phyloP scores from a whole-genome alignment of 2,888 invertebrate species.

The Drosophila pseudotalamancana region DNA sequence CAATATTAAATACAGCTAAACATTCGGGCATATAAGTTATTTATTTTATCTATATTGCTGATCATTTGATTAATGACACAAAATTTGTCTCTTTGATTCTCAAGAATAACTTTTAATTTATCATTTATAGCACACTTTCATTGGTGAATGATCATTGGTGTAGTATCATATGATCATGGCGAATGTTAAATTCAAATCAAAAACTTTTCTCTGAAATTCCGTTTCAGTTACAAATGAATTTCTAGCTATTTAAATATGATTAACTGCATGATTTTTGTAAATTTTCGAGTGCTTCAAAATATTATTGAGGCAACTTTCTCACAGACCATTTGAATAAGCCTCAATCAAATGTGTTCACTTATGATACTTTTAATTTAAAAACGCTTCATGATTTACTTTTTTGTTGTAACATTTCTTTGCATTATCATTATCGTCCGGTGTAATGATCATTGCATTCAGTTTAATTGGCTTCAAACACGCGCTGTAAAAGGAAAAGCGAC shows the following conservation, averaged over 20 bases:
- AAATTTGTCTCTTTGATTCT: not conserved
- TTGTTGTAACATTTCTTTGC: constrained; percentile 41
- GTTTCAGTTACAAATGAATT: constrained; percentile 1
- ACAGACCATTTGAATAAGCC: constrained; percentile 12
- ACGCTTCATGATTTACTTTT: constrained; percentile 37
- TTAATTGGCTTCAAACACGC: constrained; percentile 59
- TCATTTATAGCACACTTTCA: constrained; percentile 13
- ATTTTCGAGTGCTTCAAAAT: constrained; percentile 8
- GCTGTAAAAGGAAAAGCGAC: constrained; percentile 53
- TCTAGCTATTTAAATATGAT: constrained; percentile 28
- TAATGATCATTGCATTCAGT: constrained; percentile 39
- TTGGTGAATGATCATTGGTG: constrained; percentile 6
- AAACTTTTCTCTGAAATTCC: not conserved
- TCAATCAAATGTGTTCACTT: constrained; percentile 20
- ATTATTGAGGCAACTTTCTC: constrained; percentile 40
- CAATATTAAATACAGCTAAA: too few relatives aligned
- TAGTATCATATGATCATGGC: not conserved
- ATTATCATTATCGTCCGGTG: constrained; percentile 23
- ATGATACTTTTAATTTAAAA: constrained; percentile 33
- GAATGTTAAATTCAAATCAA: constrained; percentile 4
- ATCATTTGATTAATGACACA: too few relatives aligned
- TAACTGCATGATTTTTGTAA: constrained; percentile 39
- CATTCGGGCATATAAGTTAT: too few relatives aligned
- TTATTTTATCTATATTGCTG: too few relatives aligned
- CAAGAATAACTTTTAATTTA: not conserved